Evolutionary conservation across 2,888 invertebrate genomes (phyloP), one percentile per base, ranked within the genome.

Genomic region (Lampropteryx suffumata): DNA sequence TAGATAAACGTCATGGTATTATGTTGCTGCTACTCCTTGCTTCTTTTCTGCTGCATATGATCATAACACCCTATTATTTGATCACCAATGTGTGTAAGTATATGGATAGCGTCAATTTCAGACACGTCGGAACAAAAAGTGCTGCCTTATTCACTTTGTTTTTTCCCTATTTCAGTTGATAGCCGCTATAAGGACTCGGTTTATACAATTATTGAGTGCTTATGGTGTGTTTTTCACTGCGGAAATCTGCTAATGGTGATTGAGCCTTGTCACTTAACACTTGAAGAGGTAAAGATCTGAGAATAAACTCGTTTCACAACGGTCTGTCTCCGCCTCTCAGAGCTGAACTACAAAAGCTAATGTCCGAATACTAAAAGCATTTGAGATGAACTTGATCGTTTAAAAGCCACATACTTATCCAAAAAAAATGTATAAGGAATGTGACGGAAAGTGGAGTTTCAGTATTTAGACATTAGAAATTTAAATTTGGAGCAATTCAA

Each of bases 61-160:
- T 91, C 27, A 81, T 91, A 46, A 86, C 91, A 0, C 91, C 90
- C 0, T 91, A 89, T 56, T 83, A 88, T 60, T 61, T 90, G 12
- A 78, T 91, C 57, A 67, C 75, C 41, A 75, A 79, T 54, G 61
- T 81, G n/a, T 56, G 76, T 74, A 65, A 13, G 69, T 67, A 54
- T 36, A 17, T 17, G 2, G 17, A 17, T 51, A 11, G 8, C 12
- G 1, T 28, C 1, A n/a, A n/a, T n/a, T n/a, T n/a, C n/a, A n/a
- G n/a, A n/a, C n/a, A n/a, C n/a, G n/a, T n/a, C n/a, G n/a, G n/a
- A n/a, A n/a, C n/a, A n/a, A n/a, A n/a, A n/a, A n/a, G n/a, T n/a
- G n/a, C n/a, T n/a, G n/a, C n/a, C n/a, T n/a, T n/a, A n/a, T n/a
- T n/a, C n/a, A n/a, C n/a, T n/a, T n/a, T n/a, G n/a, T n/a, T n/a